These are phyloP conservation scores for Rattus rattus DNA, from an alignment of 2,113 vertebrate genomes.

Conservation along the genomic window DNA sequence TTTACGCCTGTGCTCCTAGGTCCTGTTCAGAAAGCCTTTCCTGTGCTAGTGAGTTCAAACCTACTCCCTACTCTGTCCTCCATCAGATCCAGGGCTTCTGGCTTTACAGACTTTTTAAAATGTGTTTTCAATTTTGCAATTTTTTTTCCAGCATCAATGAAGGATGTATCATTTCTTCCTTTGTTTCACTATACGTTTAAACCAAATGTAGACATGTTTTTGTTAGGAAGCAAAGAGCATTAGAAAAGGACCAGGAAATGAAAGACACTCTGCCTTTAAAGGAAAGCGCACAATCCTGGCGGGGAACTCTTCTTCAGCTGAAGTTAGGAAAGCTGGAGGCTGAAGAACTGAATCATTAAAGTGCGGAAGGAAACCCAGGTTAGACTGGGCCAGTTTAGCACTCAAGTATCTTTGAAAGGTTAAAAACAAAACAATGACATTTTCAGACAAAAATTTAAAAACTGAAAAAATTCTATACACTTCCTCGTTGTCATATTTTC, in stretches of 20 bases:
- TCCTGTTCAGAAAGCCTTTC: not conserved
- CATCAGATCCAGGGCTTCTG: not conserved
- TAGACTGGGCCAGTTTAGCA: not conserved
- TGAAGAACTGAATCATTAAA: not conserved
- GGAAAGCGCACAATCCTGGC: not conserved
- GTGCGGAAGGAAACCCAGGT: not conserved
- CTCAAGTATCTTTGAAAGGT: not conserved
- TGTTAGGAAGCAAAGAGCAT: not conserved
- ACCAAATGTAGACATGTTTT: too few relatives aligned
- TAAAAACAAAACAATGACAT: not conserved
- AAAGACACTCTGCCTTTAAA: not conserved
- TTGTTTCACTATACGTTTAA: not conserved
- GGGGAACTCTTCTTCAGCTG: not conserved
- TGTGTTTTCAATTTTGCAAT: slow-evolving; percentile 1
- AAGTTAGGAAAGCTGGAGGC: not conserved
- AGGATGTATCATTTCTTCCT: not conserved
- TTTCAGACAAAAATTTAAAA: not conserved
- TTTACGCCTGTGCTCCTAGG: not conserved
- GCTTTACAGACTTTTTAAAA: not conserved
- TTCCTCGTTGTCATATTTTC: not conserved
- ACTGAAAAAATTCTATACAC: not conserved
- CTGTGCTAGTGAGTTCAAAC: not conserved
- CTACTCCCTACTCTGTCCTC: too few relatives aligned
- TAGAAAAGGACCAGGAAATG: not conserved
- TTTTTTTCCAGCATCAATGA: not conserved